Percentiles rank a stretch among this genome's conserved stretches.
These are phyloP conservation scores for Automeris io DNA, from an alignment of 2,888 invertebrate genomes.

Conservation along the genomic window DNA sequence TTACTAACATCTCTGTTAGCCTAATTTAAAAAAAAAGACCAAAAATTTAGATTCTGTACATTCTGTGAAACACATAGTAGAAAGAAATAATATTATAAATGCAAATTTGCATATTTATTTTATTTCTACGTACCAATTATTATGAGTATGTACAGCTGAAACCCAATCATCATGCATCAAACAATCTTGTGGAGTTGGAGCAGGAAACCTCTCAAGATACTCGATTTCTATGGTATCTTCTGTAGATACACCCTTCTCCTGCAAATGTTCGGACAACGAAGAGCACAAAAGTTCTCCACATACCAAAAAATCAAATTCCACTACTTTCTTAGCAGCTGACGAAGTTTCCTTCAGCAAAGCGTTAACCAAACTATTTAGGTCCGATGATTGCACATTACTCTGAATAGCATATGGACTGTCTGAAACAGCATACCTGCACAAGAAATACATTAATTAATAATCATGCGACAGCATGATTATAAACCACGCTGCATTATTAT, in stretches of 20 bases:
- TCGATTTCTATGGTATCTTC: conserved; percentile 94
- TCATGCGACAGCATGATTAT: background rate
- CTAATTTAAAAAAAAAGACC: no score
- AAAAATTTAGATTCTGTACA: no score
- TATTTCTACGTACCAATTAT: conserved; percentile 77
- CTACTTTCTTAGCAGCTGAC: conserved; percentile 43
- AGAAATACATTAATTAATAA: background rate
- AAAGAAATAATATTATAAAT: no score
- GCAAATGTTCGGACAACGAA: conserved; percentile 84
- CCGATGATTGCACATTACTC: conserved; percentile 79
- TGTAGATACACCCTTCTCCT: conserved; percentile 84
- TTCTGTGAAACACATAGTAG: no score
- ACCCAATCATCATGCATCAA: conserved; percentile 99
- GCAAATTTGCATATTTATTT: no score
- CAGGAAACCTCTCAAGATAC: conserved; percentile 92
- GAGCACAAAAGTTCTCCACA: conserved; percentile 88
- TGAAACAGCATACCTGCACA: conserved; percentile 88
- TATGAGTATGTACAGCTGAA: conserved; percentile 85
- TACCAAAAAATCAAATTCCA: conserved; percentile 93
- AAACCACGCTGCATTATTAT: conserved; percentile 21
- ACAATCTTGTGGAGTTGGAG: conserved; percentile 95
- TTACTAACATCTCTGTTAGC: no score
- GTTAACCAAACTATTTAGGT: conserved; percentile 88
- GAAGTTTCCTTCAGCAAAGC: conserved; percentile 81
- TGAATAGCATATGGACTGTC: conserved; percentile 91